A percentile compares a stretch with the other conserved stretches of the same genome.
These are phyloP conservation scores for Drosophila ustulata DNA, from an alignment of 2,888 invertebrate species.

Conservation along the genomic window DNA sequence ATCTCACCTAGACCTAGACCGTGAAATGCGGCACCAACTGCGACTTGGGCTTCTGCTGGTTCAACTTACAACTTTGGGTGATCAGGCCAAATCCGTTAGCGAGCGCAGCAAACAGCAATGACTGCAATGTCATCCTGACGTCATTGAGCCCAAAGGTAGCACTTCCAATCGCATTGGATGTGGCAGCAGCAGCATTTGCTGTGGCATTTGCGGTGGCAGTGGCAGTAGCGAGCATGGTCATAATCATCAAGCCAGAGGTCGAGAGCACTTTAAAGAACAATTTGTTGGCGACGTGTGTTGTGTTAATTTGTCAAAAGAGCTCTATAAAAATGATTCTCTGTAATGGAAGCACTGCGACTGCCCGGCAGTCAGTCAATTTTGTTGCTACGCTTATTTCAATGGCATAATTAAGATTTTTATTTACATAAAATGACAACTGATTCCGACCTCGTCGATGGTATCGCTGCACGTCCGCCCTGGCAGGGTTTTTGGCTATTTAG, in stretches of 20 bases:
- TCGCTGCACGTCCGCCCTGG: slow-evolving; percentile 53
- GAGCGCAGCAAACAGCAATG: slow-evolving; percentile 12
- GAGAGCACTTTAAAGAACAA: slow-evolving; percentile 66
- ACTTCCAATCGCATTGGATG: slow-evolving; percentile 17
- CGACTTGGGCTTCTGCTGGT: slow-evolving; percentile 8
- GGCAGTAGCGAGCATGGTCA: slow-evolving; percentile 54
- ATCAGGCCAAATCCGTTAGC: slow-evolving; percentile 46
- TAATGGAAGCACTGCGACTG: slow-evolving; percentile 17
- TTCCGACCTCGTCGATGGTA: slow-evolving; percentile 48
- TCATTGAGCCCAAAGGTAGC: slow-evolving; percentile 26
- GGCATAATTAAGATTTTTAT: slow-evolving; percentile 52
- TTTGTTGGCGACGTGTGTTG: slow-evolving; percentile 41
- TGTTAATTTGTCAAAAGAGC: slow-evolving; percentile 50
- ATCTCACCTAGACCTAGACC: slow-evolving; percentile 70
- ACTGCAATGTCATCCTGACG: slow-evolving; percentile 38
- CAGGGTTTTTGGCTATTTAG: slow-evolving; percentile 27
- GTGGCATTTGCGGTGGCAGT: slow-evolving; percentile 7
- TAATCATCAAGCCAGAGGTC: slow-evolving; percentile 68
- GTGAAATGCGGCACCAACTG: slow-evolving; percentile 44
- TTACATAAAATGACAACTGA: slow-evolving; percentile 39
- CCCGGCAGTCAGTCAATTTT: slow-evolving; percentile 21
- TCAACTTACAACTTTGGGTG: slow-evolving; percentile 1
- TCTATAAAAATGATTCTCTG: slow-evolving; percentile 61
- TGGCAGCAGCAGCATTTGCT: slow-evolving; percentile 2
- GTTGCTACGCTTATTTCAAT: slow-evolving; percentile 51